Base-by-base conservation (phyloP, 1,140 invertebrate species). In the Leptinotarsa texana region DNA sequence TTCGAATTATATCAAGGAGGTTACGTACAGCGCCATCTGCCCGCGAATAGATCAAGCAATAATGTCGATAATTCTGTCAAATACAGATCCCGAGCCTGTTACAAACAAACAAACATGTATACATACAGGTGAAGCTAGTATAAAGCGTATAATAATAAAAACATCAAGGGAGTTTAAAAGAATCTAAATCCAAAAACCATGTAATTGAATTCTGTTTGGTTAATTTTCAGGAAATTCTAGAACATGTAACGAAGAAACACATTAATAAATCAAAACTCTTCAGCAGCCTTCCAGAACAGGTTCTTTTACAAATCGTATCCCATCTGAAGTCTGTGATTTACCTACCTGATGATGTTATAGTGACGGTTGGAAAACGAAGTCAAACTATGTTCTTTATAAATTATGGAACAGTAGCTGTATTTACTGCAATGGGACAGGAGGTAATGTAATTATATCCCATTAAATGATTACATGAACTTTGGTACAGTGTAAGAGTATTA, bases 371-470 rank as follows among this genome's bases (percentile, higher is more conserved):
- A 0, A 85, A 85, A 24, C 81, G 85, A 17, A 89, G 89, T 13
- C 86, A 89, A 62, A 89, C 86, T 73, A 90, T 91, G 88, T 91
- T 86, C 78, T 90, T 90, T 75, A 83, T 90, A 13, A 85, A 86
- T 1, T 85, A 81, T 49, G 90, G 90, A 22, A 88, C 87, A 3
- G 88, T 90, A 0, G 87, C 88, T 5, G 84, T 90, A 33, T 85
- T 87, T 21, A 89, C 89, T 2, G 81, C 87, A 11, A 87, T 86
- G 49, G 89, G 89, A 22, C 87, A 86, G 77, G 89, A 90, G 82
- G 87, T 88, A 48, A 66, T 62, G 5, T n/a, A n/a, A 57, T 47
- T 42, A 11, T 42, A 18, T 42, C 18, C 47, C n/a, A 67, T 42
- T 42, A 42, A 42, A 42, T 42, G 33, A 11, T 11, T 11, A 42